Evolutionary conservation across 2,888 invertebrate genomes (phyloP).

Genomic region (Lypha dubia): DNA sequence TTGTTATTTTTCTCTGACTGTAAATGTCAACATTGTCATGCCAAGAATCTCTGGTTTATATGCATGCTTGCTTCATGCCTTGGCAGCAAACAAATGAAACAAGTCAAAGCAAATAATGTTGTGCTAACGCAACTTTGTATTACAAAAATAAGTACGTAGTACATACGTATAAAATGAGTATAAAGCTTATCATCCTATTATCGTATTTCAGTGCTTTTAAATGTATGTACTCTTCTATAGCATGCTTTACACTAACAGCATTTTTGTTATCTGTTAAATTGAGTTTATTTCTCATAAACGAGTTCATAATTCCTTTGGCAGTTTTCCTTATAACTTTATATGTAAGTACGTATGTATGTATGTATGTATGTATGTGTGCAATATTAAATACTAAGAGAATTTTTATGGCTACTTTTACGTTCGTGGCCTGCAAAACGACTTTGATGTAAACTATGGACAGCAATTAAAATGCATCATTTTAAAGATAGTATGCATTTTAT

Average conservation of each 20-base stretch:
- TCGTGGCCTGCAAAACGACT: too few species aligned
- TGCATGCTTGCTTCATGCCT: conserved; percentile 23
- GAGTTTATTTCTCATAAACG: not conserved
- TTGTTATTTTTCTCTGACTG: conserved; percentile 46
- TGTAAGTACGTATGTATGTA: too few species aligned
- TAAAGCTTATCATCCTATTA: conserved; percentile 60
- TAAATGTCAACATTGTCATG: conserved; percentile 69
- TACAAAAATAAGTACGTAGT: too few species aligned
- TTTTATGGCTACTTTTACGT: too few species aligned
- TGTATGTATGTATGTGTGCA: too few species aligned
- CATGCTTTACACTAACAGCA: conserved; percentile 13
- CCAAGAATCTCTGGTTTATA: conserved; percentile 42
- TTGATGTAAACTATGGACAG: too few species aligned
- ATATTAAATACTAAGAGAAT: too few species aligned
- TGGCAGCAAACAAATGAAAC: conserved; percentile 36
- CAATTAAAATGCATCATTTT: too few species aligned
- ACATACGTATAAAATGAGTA: conserved; percentile 17
- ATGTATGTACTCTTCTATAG: not conserved
- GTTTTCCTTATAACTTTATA: not conserved
- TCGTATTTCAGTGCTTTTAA: conserved; percentile 29
- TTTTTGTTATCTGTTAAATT: not conserved
- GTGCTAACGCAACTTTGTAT: conserved; percentile 65
- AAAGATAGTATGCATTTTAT: too few species aligned
- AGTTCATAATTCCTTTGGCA: not conserved
- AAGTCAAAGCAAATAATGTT: conserved; percentile 29